phyloP scores from a whole-genome alignment of 2,888 invertebrate species.

The Leptopilina myrica region DNA sequence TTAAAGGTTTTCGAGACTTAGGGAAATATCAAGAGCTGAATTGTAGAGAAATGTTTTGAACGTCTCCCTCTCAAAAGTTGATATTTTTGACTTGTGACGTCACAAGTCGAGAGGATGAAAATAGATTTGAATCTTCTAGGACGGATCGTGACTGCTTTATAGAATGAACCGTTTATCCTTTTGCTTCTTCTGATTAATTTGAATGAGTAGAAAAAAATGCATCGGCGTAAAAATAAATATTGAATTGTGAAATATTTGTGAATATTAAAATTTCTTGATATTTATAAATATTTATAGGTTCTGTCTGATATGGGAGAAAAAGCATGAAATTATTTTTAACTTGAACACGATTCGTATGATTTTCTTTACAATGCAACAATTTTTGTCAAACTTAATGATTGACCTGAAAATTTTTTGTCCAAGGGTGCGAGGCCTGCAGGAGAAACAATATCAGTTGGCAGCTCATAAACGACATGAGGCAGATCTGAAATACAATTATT shows the following conservation, averaged over 20 bases:
- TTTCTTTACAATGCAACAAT: too few relatives aligned
- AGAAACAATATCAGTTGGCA: constrained; percentile 70
- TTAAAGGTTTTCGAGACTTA: constrained; percentile 65
- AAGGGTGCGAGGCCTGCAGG: constrained; percentile 63
- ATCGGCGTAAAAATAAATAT: too few relatives aligned
- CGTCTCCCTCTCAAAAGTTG: constrained; percentile 54
- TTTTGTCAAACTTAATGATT: too few relatives aligned
- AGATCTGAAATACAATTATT: constrained; percentile 62
- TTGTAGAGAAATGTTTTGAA: constrained; percentile 56
- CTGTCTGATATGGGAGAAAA: too few relatives aligned
- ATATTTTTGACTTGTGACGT: constrained; percentile 75
- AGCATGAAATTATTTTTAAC: too few relatives aligned
- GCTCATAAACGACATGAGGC: constrained; percentile 70
- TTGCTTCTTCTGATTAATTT: constrained; percentile 40
- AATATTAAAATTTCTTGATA: too few relatives aligned
- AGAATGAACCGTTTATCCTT: constrained; percentile 41
- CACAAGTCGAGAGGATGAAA: constrained; percentile 70
- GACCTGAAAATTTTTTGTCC: constrained; percentile 31
- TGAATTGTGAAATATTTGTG: too few relatives aligned
- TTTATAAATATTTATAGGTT: too few relatives aligned
- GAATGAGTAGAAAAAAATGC: constrained; percentile 42
- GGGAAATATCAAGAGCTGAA: constrained; percentile 72
- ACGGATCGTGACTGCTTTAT: constrained; percentile 58
- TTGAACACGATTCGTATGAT: too few relatives aligned
- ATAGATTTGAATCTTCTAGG: constrained; percentile 72